Percentiles rank a stretch among this genome's conserved stretches.
These are phyloP conservation scores for Cirrhinus molitorella DNA, from an alignment of 2,797 vertebrate species.

Conservation along the genomic window DNA sequence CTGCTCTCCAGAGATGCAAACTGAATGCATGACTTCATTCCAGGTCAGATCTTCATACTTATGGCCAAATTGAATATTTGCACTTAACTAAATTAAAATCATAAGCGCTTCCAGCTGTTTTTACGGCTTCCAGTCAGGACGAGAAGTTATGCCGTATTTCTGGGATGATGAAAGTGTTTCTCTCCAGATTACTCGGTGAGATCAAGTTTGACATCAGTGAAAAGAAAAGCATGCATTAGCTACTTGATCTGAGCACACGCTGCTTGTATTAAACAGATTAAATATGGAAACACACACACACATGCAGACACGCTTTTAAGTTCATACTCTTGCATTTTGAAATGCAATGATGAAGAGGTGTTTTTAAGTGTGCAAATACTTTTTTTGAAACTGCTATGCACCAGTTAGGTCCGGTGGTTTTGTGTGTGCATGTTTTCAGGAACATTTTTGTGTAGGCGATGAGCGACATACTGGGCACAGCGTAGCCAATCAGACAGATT, in stretches of 20 bases:
- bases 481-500: constrained; percentile 75
- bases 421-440: constrained; percentile 45
- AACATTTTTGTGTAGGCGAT: constrained; percentile 64
- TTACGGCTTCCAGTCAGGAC: constrained; percentile 42
- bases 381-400: constrained; percentile 11
- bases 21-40: constrained; percentile 22
- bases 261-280: constrained; percentile 22
- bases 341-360: not conserved
- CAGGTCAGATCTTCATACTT: constrained; percentile 32
- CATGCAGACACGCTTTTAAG: not conserved
- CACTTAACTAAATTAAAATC: constrained; percentile 56
- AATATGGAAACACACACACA: constrained; percentile 19
- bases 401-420: constrained; percentile 14
- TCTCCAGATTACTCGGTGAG: constrained; percentile 43
- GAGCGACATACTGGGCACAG: constrained; percentile 74
- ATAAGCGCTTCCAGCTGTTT: constrained; percentile 28
- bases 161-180: constrained; percentile 44
- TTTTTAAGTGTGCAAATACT: not conserved
- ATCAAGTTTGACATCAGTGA: constrained; percentile 20
- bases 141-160: constrained; percentile 22
- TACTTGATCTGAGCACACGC: not conserved
- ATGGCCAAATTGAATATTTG: constrained; percentile 34
- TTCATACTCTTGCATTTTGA: not conserved
- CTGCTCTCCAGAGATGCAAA: not conserved
- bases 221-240: constrained; percentile 25